Conservation (phyloP, 2,797 vertebrate genomes). For the Malacoctenus gilli region DNA sequence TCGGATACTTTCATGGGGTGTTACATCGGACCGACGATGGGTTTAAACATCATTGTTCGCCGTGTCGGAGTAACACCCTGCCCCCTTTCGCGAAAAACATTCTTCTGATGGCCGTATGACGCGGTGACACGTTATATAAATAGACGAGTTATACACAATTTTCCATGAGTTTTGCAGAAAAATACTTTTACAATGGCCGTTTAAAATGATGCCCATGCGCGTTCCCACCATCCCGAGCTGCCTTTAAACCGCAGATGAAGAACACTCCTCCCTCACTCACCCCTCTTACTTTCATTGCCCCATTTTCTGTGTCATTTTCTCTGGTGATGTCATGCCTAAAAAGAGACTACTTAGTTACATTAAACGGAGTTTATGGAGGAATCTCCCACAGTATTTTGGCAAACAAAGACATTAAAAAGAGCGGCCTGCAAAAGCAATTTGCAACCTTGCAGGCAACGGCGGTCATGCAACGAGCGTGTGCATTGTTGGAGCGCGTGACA, state of each 20-base stretch:
- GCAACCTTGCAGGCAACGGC: conserved; percentile 20
- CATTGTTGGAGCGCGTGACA: conserved; percentile 3
- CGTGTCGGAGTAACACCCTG: conserved; percentile 50
- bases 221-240: conserved; percentile 59
- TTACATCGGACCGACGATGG: conserved; percentile 36
- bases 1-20: conserved; percentile 37
- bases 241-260: conserved; percentile 54
- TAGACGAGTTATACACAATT: conserved; percentile 49
- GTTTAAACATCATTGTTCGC: conserved; percentile 51
- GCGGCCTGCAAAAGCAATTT: conserved; percentile 55
- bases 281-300: conserved; percentile 70
- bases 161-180: conserved; percentile 54
- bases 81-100: conserved; percentile 46
- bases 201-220: conserved; percentile 51
- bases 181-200: conserved; percentile 59
- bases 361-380: conserved; percentile 71
- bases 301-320: conserved; percentile 69
- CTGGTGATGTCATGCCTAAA: conserved; percentile 70
- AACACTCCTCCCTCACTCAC: conserved; percentile 54
- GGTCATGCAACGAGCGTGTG: conserved; percentile 20
- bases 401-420: conserved; percentile 73
- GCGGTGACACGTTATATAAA: conserved; percentile 42
- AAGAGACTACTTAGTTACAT: conserved; percentile 57
- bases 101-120: conserved; percentile 41
- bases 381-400: conserved; percentile 62